phyloP scores from a whole-genome alignment of 2,797 vertebrate genomes.

The Aldrovandia affinis region DNA sequence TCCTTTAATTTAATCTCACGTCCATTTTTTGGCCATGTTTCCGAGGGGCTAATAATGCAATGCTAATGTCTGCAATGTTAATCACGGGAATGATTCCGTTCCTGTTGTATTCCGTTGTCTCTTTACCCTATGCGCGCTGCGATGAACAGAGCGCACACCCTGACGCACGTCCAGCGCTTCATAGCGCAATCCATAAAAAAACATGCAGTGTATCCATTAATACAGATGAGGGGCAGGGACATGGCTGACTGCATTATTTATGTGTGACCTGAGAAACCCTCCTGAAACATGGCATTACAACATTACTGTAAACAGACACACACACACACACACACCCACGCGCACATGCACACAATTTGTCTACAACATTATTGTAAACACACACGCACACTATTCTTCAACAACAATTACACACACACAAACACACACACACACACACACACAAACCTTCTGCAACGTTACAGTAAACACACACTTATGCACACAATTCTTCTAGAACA shows the following conservation, averaged over 20 bases:
- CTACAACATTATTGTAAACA: too few relatives aligned
- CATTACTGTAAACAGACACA: neutral
- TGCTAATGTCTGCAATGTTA: too few relatives aligned
- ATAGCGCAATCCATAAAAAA: neutral
- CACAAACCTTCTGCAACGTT: too few relatives aligned
- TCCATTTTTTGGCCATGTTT: too few relatives aligned
- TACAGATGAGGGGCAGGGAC: neutral
- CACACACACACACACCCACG: neutral
- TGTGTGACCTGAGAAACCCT: constrained; percentile 4
- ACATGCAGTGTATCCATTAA: neutral
- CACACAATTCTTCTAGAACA: too few relatives aligned
- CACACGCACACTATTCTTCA: too few relatives aligned
- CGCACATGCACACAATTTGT: neutral
- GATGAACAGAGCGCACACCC: neutral
- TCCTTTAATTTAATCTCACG: too few relatives aligned
- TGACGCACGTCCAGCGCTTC: neutral
- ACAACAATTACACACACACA: too few relatives aligned
- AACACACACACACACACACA: too few relatives aligned
- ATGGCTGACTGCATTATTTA: constrained; percentile 9
- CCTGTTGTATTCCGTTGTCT: neutral
- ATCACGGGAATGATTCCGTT: neutral
- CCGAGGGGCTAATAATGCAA: too few relatives aligned
- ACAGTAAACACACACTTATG: too few relatives aligned
- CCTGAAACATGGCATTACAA: neutral
- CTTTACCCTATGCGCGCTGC: neutral